Conservation (phyloP, 2,113 vertebrate genomes). For the Phaetusa simplex region DNA sequence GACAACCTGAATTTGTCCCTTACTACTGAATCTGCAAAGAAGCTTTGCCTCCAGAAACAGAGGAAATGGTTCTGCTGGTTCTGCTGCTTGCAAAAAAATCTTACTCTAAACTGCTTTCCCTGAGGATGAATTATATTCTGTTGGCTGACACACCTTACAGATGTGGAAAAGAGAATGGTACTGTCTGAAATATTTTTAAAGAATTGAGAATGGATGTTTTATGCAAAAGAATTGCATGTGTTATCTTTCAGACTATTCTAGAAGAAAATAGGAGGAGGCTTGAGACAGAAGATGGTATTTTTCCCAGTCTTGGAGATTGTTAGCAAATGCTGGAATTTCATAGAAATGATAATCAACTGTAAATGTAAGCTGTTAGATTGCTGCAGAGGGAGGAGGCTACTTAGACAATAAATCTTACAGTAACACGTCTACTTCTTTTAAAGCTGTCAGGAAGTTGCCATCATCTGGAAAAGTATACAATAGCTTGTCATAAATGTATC, state of each 20-base stretch:
- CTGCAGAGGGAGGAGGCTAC: not conserved
- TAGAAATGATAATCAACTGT: not conserved
- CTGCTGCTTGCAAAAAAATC: not conserved
- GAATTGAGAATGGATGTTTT: not conserved
- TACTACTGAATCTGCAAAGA: not conserved
- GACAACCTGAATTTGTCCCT: not conserved
- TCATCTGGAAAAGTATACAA: not conserved
- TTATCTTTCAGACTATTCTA: not conserved
- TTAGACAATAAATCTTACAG: not conserved
- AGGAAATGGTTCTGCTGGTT: not conserved
- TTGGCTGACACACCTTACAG: not conserved
- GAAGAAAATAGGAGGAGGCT: not conserved
- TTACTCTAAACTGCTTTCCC: not conserved
- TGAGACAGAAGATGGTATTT: not conserved
- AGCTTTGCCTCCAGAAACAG: not conserved
- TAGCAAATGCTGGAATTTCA: not conserved
- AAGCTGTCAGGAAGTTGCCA: not conserved
- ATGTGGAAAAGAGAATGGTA: not conserved
- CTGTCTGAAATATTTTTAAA: not conserved
- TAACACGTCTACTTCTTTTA: not conserved
- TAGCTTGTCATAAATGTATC: not conserved
- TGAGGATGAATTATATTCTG: not conserved
- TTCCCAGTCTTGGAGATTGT: not conserved
- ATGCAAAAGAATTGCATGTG: not conserved
- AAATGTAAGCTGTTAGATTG: not conserved